Evolutionary conservation across 2,797 vertebrate species (phyloP), one percentile per base, ranked within the genome.

Genomic region (Cossypha heuglini): DNA sequence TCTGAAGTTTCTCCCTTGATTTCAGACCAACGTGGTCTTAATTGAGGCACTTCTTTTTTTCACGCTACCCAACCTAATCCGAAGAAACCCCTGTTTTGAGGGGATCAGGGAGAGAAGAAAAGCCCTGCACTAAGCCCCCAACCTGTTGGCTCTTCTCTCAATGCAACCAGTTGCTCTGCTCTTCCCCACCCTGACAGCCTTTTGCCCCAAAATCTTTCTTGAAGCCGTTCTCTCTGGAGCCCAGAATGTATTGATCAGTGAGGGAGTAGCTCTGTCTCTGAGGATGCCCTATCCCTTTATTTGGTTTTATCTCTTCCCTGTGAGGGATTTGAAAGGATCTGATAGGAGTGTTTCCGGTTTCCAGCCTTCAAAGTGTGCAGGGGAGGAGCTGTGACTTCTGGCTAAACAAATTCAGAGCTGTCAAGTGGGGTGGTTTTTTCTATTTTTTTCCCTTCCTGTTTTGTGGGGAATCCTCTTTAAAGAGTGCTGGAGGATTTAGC

Each of bases 351-450:
- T 61, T 90, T 59, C 66, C 61, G 64, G 58, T 69, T 66, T 77
- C 16, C 42, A 81, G 66, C 83, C 74, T 88, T 88, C 45, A 73
- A 52, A 91, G 89, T 0, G 0, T 48, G 43, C 64, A 75, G 87
- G 64, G 89, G 92, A 86, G 78, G 91, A 96, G 91, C 66, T 88
- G 73, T 31, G 69, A 94, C 88, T 91, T 76, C 52, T 85, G 61
- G 35, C 90, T 76, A 57, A 71, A 54, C 57, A 49, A 82, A 92
- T 71, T 59, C 77, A 54, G 81, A 83, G 40, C 79, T 95, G 78
- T 90, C 51, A 69, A 72, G 42, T 72, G 54, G 20, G 33, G 40
- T 55, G 17, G 7, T 54, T 17, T 20, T 16, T 58, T 67, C 55
- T 45, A 6, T 22, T 52, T 31, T 19, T 42, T 48, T 4, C 6